Percentiles rank a stretch among this genome's conserved stretches.
Evolutionary conservation across 2,888 invertebrate genomes (phyloP).

Genomic region (Lagria hirta): DNA sequence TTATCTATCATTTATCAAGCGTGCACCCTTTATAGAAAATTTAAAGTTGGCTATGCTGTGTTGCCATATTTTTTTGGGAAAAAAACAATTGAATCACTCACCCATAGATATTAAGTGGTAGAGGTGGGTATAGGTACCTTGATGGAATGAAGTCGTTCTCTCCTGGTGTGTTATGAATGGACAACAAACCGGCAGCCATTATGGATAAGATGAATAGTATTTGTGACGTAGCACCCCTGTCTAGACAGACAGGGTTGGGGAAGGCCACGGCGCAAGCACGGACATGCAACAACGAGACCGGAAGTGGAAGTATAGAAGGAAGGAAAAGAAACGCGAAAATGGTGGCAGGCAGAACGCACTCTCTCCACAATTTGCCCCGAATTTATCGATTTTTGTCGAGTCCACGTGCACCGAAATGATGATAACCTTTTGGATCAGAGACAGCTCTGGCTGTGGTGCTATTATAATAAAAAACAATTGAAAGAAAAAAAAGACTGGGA

Average conservation of each 20-base stretch:
- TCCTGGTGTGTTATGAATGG: constrained; percentile 24
- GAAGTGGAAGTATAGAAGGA: constrained; percentile 31
- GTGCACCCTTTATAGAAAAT: too few species aligned
- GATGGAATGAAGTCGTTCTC: constrained; percentile 7
- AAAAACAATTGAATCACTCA: constrained; percentile 6
- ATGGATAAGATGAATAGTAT: constrained; percentile 29
- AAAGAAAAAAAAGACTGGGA: constrained; percentile 27
- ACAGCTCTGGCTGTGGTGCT: constrained; percentile 19
- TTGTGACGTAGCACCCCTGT: constrained; percentile 41
- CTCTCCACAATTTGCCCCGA: constrained; percentile 17
- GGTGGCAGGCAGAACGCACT: constrained; percentile 21
- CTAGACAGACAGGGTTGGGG: constrained; percentile 41
- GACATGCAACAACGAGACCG: constrained; percentile 42
- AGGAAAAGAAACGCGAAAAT: constrained; percentile 29
- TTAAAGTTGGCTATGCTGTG: constrained; percentile 9
- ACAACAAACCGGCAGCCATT: constrained; percentile 22
- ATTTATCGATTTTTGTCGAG: constrained; percentile 23
- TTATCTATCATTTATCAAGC: too few species aligned
- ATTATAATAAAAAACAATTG: too few species aligned
- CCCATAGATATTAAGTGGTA: too few species aligned
- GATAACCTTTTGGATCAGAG: constrained; percentile 21
- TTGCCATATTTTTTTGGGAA: constrained; percentile 6
- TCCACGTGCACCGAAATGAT: constrained; percentile 22
- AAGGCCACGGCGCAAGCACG: constrained; percentile 42
- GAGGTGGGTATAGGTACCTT: constrained; percentile 2